Percentiles rank a stretch among this genome's conserved stretches.
Evolutionary conservation across 92 coral and sea anemone genomes (phyloP).

Genomic region (Epizoanthus rinbou): DNA sequence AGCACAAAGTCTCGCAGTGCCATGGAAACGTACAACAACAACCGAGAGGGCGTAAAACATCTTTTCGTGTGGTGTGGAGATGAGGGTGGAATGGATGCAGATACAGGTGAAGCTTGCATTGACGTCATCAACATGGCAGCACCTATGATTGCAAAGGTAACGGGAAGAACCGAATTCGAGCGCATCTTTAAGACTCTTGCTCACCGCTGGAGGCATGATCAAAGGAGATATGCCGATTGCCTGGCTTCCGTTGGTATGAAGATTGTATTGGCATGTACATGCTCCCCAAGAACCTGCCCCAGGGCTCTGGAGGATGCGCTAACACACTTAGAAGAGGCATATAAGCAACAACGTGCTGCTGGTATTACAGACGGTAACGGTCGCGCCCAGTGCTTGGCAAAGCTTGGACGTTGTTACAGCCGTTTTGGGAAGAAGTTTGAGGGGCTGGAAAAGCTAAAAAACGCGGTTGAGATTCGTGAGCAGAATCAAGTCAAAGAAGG

Average conservation of each 20-base stretch:
- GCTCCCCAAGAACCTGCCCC: conserved; percentile 38
- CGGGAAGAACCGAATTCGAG: conserved; percentile 19
- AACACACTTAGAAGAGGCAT: conserved; percentile 37
- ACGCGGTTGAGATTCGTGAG: conserved; percentile 36
- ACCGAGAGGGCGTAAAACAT: conserved; percentile 49
- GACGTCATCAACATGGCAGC: conserved; percentile 51
- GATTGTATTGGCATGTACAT: conserved; percentile 39
- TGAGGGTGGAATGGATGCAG: conserved; percentile 20
- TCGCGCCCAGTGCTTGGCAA: conserved; percentile 69
- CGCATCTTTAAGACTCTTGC: neutral
- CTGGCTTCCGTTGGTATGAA: conserved; percentile 66
- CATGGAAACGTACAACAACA: conserved; percentile 36
- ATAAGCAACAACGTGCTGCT: conserved; percentile 22
- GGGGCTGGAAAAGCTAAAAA: conserved; percentile 32
- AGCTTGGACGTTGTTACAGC: conserved; percentile 58
- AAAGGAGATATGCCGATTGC: conserved; percentile 41
- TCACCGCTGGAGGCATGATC: conserved; percentile 32
- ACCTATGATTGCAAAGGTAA: conserved; percentile 49
- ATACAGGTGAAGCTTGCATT: conserved; percentile 6
- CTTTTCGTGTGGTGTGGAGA: conserved; percentile 38
- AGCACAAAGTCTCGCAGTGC: conserved; percentile 45
- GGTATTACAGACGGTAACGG: conserved; percentile 49
- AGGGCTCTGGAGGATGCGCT: conserved; percentile 46
- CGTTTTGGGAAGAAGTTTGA: neutral
- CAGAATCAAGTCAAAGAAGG: neutral